Evolutionary conservation across 2,888 invertebrate species (phyloP).

Genomic region (Cryptus viduatorius): DNA sequence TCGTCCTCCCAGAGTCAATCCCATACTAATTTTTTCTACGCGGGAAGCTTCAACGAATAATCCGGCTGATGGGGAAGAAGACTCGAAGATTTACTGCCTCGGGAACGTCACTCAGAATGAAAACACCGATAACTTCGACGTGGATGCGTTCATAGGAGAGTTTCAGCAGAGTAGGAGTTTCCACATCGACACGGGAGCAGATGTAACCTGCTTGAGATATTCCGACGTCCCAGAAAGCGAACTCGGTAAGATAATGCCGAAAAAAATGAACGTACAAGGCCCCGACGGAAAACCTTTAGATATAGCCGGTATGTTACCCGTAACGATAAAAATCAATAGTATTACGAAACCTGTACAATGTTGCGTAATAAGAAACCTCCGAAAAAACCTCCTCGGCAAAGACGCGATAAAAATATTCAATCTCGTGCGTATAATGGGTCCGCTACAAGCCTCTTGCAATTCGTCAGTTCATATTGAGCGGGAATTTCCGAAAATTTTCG

Average conservation of each 20-base stretch:
- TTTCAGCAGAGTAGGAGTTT: conserved; percentile 22
- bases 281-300: conserved; percentile 45
- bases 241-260: conserved; percentile 13
- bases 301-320: conserved; percentile 10
- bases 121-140: conserved; percentile 25
- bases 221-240: conserved; percentile 12
- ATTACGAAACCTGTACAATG: background rate
- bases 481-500: conserved; percentile 58
- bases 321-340: conserved; percentile 16
- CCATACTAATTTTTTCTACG: too few relatives aligned
- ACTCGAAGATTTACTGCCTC: conserved; percentile 29
- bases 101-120: conserved; percentile 19
- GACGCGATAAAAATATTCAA: conserved; percentile 51
- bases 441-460: background rate
- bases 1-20: too few relatives aligned
- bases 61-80: conserved; percentile 10
- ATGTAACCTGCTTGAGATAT: conserved; percentile 24
- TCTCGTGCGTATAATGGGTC: conserved; percentile 40
- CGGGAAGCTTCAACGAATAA: conserved; percentile 3
- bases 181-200: conserved; percentile 41
- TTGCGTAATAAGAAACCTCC: conserved; percentile 23
- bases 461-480: conserved; percentile 19
- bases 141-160: conserved; percentile 22
- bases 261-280: conserved; percentile 27
- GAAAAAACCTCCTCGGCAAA: conserved; percentile 59